Evolutionary conservation across 1,140 invertebrate species (phyloP), one percentile per base, ranked within the genome.

Genomic region (Pomacea maculata): DNA sequence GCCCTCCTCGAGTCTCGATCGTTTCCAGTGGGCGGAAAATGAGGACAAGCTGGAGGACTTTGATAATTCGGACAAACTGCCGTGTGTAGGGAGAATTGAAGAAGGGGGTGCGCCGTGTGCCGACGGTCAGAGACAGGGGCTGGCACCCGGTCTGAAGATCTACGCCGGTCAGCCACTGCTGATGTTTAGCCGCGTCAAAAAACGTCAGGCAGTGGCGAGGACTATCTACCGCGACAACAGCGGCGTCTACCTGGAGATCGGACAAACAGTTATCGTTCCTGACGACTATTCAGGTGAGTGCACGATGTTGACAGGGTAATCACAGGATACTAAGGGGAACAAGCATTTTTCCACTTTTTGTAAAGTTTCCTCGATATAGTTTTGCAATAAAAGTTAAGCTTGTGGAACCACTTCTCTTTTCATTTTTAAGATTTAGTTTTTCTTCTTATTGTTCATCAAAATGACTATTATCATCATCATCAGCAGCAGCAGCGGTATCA

Each of bases 221-320:
- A 87, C 87, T 15, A 87, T 89, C 52, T 86, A 85, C 65, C 83
- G 83, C 15, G 88, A 89, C 79, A 72, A 75, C n/a, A 34, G 80
- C 11, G 88, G 88, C 19, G 83, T 84, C 15, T 89, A 86, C 68
- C 87, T 84, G 29, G 88, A 89, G 72, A 83, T 87, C 11, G 88
- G 88, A 25, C 88, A 89, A 82, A 89, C 87, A 0, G 55, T 89
- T 9, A 71, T 87, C 25, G 85, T 89, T n/a, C 88, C 88, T 9
- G 87, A 87, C 4, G 85, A 86, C 80, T 89, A 87, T 78, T 78
- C 86, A 80, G 88, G 88, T 89, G 84, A 81, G 80, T 70, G 9
- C 21, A 6, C 45, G 7, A 57, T 75, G 73, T 75, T 54, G 25
- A 25, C 25, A 25, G 25, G 25, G 25, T 25, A 45, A 45, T 45